These are phyloP conservation scores for Drosophila nigrodunni DNA, from an alignment of 1,140 invertebrate species.

Conservation along the genomic window DNA sequence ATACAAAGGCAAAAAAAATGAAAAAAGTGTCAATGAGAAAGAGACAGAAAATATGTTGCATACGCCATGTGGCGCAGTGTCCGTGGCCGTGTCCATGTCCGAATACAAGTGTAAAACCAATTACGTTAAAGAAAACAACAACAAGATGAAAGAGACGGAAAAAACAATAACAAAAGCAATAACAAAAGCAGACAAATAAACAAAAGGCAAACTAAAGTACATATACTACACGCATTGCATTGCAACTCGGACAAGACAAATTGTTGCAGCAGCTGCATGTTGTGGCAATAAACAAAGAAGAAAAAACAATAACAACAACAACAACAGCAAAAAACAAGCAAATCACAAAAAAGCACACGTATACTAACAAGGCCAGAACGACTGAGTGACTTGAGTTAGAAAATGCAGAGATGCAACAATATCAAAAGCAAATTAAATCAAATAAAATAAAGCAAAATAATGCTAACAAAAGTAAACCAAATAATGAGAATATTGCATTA, in stretches of 20 bases:
- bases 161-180: slow-evolving; percentile 48
- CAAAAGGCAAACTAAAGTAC: slow-evolving; percentile 49
- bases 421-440: slow-evolving; percentile 80
- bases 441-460: slow-evolving; percentile 67
- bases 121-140: slow-evolving; percentile 81
- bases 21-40: background rate
- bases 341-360: slow-evolving; percentile 10
- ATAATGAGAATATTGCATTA: slow-evolving; percentile 83
- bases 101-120: slow-evolving; percentile 65
- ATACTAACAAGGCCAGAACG: slow-evolving; percentile 22
- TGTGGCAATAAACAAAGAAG: slow-evolving; percentile 73
- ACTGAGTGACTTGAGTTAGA: slow-evolving; percentile 6
- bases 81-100: slow-evolving; percentile 22
- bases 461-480: slow-evolving; percentile 62
- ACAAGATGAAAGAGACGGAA: slow-evolving; percentile 44
- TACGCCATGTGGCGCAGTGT: slow-evolving; percentile 39
- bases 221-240: slow-evolving; percentile 36
- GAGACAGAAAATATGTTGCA: slow-evolving; percentile 32
- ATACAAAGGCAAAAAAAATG: slow-evolving; percentile 3
- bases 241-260: slow-evolving; percentile 67
- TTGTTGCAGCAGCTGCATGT: slow-evolving; percentile 77
- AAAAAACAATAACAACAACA: slow-evolving; percentile 27
- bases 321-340: too few relatives aligned
- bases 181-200: slow-evolving; percentile 49
- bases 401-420: slow-evolving; percentile 41